Evolutionary conservation across 1,140 invertebrate species (phyloP).

Genomic region (Drosophila orosa): DNA sequence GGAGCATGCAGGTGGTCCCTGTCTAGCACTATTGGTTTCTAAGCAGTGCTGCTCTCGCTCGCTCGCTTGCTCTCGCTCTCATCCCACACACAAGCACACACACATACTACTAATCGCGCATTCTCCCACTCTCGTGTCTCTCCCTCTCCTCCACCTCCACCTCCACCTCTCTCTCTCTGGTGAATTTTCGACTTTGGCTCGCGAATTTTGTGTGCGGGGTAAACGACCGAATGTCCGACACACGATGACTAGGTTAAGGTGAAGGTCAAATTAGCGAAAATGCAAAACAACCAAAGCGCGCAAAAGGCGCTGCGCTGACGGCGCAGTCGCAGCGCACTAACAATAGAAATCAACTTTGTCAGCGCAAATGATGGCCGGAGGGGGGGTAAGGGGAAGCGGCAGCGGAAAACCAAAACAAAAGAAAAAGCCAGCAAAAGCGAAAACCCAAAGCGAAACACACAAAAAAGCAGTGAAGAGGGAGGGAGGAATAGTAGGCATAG

Average conservation of each 20-base stretch:
- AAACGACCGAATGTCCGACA: conserved; percentile 84
- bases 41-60: not conserved
- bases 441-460: conserved; percentile 45
- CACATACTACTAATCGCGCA: conserved; percentile 7
- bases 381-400: not conserved
- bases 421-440: conserved; percentile 38
- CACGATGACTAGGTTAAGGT: conserved; percentile 84
- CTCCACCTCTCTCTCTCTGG: conserved; percentile 1
- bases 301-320: conserved; percentile 47
- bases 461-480: conserved; percentile 43
- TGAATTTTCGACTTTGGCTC: conserved; percentile 50
- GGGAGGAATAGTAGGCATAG: conserved; percentile 33
- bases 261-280: conserved; percentile 83
- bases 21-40: conserved; percentile 7
- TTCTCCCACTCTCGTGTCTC: conserved; percentile 8
- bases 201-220: conserved; percentile 59
- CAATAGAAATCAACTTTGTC: conserved; percentile 79
- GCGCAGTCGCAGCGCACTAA: conserved; percentile 71
- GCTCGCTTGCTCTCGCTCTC: not conserved
- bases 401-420: conserved; percentile 31
- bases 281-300: conserved; percentile 56
- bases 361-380: conserved; percentile 31
- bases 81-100: not conserved
- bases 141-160: no score
- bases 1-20: not conserved